Conservation (phyloP, 2,888 invertebrate species). For the Plagodis pulveraria region DNA sequence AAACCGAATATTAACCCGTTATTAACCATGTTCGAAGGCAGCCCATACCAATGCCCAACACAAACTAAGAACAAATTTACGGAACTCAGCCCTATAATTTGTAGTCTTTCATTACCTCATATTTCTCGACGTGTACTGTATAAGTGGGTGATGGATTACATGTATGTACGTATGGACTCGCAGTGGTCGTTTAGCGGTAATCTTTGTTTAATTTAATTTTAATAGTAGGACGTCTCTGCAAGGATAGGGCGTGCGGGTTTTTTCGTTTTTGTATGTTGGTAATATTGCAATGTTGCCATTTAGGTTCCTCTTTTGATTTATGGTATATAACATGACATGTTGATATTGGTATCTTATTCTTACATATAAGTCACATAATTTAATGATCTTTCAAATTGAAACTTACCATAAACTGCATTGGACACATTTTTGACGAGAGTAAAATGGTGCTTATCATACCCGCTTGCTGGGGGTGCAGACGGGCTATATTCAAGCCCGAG, state of each 20-base stretch:
- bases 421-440: too few relatives aligned
- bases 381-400: too few relatives aligned
- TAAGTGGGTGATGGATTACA: slow-evolving; percentile 62
- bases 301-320: background rate
- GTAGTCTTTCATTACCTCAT: slow-evolving; percentile 68
- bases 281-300: slow-evolving; percentile 17
- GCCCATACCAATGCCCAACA: slow-evolving; percentile 32
- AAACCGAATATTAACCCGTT: slow-evolving; percentile 16
- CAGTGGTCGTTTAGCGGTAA: slow-evolving; percentile 61
- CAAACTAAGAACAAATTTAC: slow-evolving; percentile 49
- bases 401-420: too few relatives aligned
- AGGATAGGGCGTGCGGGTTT: slow-evolving; percentile 50
- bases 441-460: too few relatives aligned
- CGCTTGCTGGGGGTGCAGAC: too few relatives aligned
- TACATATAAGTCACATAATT: too few relatives aligned
- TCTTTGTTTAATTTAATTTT: slow-evolving; percentile 79
- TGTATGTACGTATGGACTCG: slow-evolving; percentile 38
- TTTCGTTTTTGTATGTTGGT: slow-evolving; percentile 19
- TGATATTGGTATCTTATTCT: too few relatives aligned
- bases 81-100: slow-evolving; percentile 53
- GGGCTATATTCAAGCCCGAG: too few relatives aligned
- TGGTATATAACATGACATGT: too few relatives aligned
- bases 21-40: slow-evolving; percentile 21
- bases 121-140: slow-evolving; percentile 54
- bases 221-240: slow-evolving; percentile 55